Evolutionary conservation across 1,140 invertebrate species (phyloP), one percentile per base, ranked within the genome.

Genomic region (Dreissena rostriformis): DNA sequence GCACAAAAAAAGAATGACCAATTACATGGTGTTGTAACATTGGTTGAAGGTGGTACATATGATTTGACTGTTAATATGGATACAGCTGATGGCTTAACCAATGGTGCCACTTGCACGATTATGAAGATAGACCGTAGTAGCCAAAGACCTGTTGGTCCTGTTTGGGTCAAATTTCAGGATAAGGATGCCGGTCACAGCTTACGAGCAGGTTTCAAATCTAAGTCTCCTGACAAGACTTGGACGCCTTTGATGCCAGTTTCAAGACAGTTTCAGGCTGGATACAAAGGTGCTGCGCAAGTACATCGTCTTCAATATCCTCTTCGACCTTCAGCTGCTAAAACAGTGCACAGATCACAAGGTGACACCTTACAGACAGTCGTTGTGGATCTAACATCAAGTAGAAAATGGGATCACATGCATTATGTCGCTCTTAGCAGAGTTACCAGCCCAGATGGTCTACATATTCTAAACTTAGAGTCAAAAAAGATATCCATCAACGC

Each of bases 141-240:
- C 28, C 63, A 15, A 52, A n/a, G n/a, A 17, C 26, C 61, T 72
- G 52, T 66, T 67, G 49, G 24, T 26, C 22, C 74, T 67, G 57
- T 85, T 49, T 85, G 83, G 75, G 51, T 80, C 15, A 19, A 29
- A 10, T 85, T 85, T 85, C 76, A 85, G 24, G 22, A 52, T 22
- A 24, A 70, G 19, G 51, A 67, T n/a, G 57, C 80, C n/a, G 83
- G 74, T 15, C 39, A 29, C 22, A 24, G 66, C 28, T 55, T 51
- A 12, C 63, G 83, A 72, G 22, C 52, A 39, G 63, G 61, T 39
- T 67, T 51, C 17, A 29, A 61, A 22, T 52, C 65, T 72, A 52
- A 73, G 5, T 83, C 57, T 49, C 52, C 49, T 77, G 0, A 66
- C 26, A 10, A 4, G 5, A n/a, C 8, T 29, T 77, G 73, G 77